These are phyloP conservation scores for Habrosyne pyritoides DNA, from an alignment of 2,888 invertebrate genomes.

Conservation along the genomic window DNA sequence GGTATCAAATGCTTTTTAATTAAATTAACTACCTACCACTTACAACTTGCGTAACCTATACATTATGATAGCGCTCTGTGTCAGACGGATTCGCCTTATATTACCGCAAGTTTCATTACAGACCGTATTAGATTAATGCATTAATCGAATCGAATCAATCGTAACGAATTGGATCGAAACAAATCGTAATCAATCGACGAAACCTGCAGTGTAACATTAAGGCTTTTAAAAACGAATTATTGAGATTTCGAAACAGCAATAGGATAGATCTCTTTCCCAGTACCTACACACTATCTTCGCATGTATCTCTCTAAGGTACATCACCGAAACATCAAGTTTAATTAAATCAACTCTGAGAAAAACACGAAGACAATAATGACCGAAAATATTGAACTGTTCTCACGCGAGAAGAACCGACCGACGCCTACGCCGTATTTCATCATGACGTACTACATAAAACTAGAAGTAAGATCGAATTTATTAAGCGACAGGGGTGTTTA, in stretches of 20 bases:
- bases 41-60: neutral
- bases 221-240: conserved; percentile 6
- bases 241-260: conserved; percentile 7
- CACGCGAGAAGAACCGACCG: neutral
- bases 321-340: neutral
- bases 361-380: neutral
- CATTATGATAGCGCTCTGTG: neutral
- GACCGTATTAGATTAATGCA: conserved; percentile 5
- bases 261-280: neutral
- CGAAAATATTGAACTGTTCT: neutral
- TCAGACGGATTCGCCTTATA: neutral
- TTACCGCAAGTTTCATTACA: conserved; percentile 5
- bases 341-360: neutral
- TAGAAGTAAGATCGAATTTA: neutral
- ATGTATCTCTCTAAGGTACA: neutral
- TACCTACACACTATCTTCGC: neutral
- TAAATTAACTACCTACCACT: conserved; percentile 27
- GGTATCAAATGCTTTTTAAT: conserved; percentile 38
- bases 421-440: neutral
- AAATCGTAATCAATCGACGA: conserved; percentile 7
- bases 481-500: conserved; percentile 41
- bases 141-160: conserved; percentile 9
- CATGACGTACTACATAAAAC: neutral
- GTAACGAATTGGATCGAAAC: conserved; percentile 9
- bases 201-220: conserved; percentile 4